phyloP scores from a whole-genome alignment of 2,797 vertebrate genomes.

The Propithecus deckenii region DNA sequence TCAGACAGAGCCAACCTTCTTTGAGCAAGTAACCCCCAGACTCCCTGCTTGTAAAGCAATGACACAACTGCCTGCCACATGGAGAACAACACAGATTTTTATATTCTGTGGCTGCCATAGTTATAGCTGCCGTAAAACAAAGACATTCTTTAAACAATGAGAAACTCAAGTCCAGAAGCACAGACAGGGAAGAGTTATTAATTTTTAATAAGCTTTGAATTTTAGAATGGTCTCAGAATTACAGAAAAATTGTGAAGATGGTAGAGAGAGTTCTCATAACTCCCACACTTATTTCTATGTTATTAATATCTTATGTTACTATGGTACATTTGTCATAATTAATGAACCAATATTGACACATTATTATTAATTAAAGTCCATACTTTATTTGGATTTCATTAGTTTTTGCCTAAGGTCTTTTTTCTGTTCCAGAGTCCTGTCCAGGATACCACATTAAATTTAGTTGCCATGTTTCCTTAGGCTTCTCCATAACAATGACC shows the following conservation, averaged over 20 bases:
- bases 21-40: neutral
- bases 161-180: neutral
- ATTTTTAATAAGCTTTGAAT: constrained; percentile 22
- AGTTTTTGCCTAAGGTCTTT: neutral
- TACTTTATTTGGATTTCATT: neutral
- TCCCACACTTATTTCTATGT: neutral
- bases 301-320: neutral
- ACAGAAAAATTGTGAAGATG: neutral
- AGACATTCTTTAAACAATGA: neutral
- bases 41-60: neutral
- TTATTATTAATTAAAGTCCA: neutral
- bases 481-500: neutral
- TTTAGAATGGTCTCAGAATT: constrained; percentile 7
- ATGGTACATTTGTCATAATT: neutral
- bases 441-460: neutral
- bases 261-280: neutral
- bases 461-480: neutral
- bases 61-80: neutral
- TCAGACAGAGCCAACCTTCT: neutral
- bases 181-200: neutral
- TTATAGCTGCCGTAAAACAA: neutral
- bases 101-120: neutral
- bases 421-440: neutral
- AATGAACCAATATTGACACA: neutral
- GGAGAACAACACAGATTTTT: neutral